Percentiles rank a stretch among this genome's conserved stretches.
Evolutionary conservation across 2,888 invertebrate genomes (phyloP).

Genomic region (Aelia acuminata): DNA sequence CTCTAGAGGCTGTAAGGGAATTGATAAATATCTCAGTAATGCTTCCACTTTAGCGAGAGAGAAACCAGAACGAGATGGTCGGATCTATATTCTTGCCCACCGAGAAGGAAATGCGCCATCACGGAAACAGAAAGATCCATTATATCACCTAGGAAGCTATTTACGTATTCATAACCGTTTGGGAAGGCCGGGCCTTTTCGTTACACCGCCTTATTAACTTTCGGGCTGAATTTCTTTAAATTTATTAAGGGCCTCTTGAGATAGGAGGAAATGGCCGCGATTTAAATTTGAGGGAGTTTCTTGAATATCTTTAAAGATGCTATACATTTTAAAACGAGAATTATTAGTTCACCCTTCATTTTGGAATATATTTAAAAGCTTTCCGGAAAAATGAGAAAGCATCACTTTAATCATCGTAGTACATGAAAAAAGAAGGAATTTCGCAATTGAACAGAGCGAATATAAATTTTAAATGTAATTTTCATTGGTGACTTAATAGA

Average conservation of each 20-base stretch:
- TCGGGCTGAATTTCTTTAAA: slow-evolving; percentile 16
- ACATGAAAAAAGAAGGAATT: too few species aligned
- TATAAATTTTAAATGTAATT: too few species aligned
- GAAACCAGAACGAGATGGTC: not conserved
- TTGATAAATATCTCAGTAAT: not conserved
- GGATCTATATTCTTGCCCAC: not conserved
- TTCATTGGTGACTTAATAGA: too few species aligned
- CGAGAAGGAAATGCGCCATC: not conserved
- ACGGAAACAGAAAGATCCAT: slow-evolving; percentile 34
- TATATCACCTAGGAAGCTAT: not conserved
- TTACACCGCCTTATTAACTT: slow-evolving; percentile 40
- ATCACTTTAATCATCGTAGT: too few species aligned
- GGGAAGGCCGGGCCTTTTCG: not conserved
- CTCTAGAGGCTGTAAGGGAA: not conserved
- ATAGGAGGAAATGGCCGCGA: slow-evolving; percentile 29
- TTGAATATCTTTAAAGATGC: not conserved
- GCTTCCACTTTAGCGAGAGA: not conserved
- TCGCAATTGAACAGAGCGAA: too few species aligned
- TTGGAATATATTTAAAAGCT: not conserved
- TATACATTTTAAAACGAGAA: not conserved
- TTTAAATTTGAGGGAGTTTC: slow-evolving; percentile 28
- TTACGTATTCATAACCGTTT: slow-evolving; percentile 30
- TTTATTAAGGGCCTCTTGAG: not conserved
- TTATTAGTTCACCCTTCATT: not conserved
- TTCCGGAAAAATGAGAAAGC: not conserved